Evolutionary conservation across 1,140 invertebrate species (phyloP).

Genomic region (Aethina tumida): DNA sequence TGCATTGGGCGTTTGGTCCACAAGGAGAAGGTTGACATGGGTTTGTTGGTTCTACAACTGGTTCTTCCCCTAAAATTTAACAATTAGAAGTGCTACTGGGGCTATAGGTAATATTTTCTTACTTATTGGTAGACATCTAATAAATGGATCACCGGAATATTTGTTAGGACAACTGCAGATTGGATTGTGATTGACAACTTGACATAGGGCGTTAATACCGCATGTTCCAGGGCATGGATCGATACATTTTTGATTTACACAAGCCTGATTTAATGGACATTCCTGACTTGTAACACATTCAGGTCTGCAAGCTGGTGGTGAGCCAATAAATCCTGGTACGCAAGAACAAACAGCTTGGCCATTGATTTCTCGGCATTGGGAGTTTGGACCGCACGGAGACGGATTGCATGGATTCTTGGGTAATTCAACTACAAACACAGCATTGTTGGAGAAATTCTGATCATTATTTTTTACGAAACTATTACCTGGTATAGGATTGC

Average conservation of each 20-base stretch:
- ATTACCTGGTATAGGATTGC: slow-evolving; percentile 42
- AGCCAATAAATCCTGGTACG: slow-evolving; percentile 57
- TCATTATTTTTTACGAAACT: not conserved
- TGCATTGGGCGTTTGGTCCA: slow-evolving; percentile 54
- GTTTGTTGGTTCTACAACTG: slow-evolving; percentile 30
- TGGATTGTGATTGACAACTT: slow-evolving; percentile 52
- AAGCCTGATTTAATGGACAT: slow-evolving; percentile 51
- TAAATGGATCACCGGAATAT: slow-evolving; percentile 55
- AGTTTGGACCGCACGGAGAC: slow-evolving; percentile 69
- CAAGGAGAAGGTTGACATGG: slow-evolving; percentile 54
- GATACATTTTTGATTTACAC: slow-evolving; percentile 51
- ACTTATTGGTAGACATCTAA: slow-evolving; percentile 42
- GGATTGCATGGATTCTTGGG: slow-evolving; percentile 55
- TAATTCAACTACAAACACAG: slow-evolving; percentile 25
- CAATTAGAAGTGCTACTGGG: no score
- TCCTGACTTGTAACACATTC: slow-evolving; percentile 61
- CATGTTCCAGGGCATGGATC: slow-evolving; percentile 57
- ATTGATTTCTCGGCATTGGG: slow-evolving; percentile 54
- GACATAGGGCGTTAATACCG: slow-evolving; percentile 54
- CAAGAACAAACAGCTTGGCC: slow-evolving; percentile 57
- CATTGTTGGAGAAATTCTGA: slow-evolving; percentile 1
- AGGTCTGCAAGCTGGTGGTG: slow-evolving; percentile 63
- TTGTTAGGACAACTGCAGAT: slow-evolving; percentile 49
- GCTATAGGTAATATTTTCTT: slow-evolving; percentile 40
- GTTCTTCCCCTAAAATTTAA: slow-evolving; percentile 22